phyloP scores from a whole-genome alignment of 53 echinoderm and acorn worm species.

The Antedon mediterranea region DNA sequence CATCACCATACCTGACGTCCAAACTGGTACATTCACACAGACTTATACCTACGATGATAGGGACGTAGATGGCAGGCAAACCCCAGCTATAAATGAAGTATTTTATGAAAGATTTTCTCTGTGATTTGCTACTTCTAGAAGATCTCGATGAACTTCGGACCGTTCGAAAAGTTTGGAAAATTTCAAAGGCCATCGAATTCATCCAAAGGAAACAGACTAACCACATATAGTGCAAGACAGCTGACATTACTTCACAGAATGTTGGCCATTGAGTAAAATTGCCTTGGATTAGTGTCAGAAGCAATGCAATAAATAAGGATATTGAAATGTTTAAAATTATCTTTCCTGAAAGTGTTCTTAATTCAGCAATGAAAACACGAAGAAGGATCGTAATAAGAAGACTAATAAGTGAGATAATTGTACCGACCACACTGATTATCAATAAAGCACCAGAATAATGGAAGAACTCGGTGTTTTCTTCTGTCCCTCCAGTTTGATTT shows the following conservation, averaged over 20 bases:
- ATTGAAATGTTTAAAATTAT: background rate
- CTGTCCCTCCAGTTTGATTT: background rate
- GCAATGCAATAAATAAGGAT: background rate
- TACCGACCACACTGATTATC: background rate
- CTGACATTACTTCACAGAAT: background rate
- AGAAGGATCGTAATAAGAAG: background rate
- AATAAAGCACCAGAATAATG: background rate
- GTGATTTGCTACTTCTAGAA: background rate
- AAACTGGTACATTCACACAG: background rate
- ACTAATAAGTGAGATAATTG: background rate
- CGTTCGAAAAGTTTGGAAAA: background rate
- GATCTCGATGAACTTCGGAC: background rate
- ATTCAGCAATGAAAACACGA: background rate
- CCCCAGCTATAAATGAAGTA: constrained; percentile 23
- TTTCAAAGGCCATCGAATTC: background rate
- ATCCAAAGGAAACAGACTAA: constrained; percentile 22
- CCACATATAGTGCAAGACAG: constrained; percentile 13
- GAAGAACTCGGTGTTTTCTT: background rate
- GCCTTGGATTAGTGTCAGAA: constrained; percentile 1
- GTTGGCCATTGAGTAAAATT: background rate
- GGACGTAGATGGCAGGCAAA: background rate
- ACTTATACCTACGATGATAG: background rate
- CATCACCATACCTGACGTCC: background rate
- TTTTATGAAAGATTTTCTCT: constrained; percentile 1
- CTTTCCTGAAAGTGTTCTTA: constrained; percentile 14